These are phyloP conservation scores for Pandemis heparana DNA, from an alignment of 2,888 invertebrate genomes.

Conservation along the genomic window DNA sequence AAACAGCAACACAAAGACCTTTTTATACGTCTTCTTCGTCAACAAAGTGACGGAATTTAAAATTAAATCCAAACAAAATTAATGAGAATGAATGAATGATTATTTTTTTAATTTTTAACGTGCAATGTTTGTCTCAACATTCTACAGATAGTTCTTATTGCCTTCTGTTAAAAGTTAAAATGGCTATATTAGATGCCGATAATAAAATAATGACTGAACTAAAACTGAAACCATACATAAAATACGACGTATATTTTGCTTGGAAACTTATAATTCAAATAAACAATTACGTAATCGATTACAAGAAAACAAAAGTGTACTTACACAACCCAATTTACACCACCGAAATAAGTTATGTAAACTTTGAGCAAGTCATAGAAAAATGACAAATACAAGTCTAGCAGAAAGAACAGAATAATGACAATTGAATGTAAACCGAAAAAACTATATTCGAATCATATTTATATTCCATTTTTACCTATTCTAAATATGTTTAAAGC, in stretches of 20 bases:
- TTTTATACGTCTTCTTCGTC: too few relatives aligned
- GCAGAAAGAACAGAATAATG: not conserved
- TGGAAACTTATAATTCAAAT: not conserved
- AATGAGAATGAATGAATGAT: not conserved
- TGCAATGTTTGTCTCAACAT: not conserved
- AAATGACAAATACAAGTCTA: not conserved
- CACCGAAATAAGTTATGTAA: not conserved
- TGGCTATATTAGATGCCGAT: not conserved
- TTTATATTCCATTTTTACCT: not conserved
- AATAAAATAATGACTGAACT: not conserved
- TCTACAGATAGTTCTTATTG: not conserved
- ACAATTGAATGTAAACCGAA: not conserved
- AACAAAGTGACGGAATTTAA: too few relatives aligned
- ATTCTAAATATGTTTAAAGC: not conserved
- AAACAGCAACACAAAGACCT: too few relatives aligned
- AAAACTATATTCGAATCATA: not conserved
- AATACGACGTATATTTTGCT: not conserved
- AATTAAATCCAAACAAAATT: too few relatives aligned
- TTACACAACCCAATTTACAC: too few relatives aligned
- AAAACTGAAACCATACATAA: not conserved
- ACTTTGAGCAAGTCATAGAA: not conserved
- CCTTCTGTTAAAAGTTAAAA: not conserved
- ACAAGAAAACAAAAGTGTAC: not conserved
- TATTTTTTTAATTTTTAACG: not conserved
- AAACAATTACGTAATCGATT: not conserved